phyloP scores from a whole-genome alignment of 2,888 invertebrate genomes.

The Ariolimax columbianus region DNA sequence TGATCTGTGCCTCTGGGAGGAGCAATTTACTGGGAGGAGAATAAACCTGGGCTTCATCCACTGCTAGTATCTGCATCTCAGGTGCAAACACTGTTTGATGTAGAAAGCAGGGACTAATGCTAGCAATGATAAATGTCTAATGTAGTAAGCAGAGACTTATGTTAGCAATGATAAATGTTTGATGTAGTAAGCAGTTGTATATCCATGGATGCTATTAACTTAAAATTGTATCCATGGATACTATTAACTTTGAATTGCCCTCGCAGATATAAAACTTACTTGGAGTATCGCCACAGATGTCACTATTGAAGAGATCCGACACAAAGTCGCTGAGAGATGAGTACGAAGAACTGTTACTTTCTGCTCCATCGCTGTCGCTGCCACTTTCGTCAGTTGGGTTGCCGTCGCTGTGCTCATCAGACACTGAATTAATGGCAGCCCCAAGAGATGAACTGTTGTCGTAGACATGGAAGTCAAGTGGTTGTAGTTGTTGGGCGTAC shows the following conservation, averaged over 20 bases:
- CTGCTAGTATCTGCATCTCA: slow-evolving; percentile 75
- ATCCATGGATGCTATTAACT: too few species aligned
- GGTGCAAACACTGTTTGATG: slow-evolving; percentile 65
- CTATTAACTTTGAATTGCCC: too few species aligned
- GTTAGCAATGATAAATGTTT: too few species aligned
- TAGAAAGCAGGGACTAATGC: neutral
- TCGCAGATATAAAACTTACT: slow-evolving; percentile 81
- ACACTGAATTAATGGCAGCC: slow-evolving; percentile 70
- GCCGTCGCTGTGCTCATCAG: slow-evolving; percentile 66
- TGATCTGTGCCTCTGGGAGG: slow-evolving; percentile 84
- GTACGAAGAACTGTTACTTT: slow-evolving; percentile 96
- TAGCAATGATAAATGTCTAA: neutral
- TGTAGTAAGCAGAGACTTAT: too few species aligned
- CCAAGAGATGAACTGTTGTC: slow-evolving; percentile 84
- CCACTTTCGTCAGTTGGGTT: slow-evolving; percentile 88
- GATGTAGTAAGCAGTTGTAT: too few species aligned
- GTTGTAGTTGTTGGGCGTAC: slow-evolving; percentile 87
- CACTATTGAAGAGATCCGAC: slow-evolving; percentile 94
- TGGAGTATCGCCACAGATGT: slow-evolving; percentile 82
- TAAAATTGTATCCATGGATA: too few species aligned
- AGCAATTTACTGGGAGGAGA: slow-evolving; percentile 93
- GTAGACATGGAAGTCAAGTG: slow-evolving; percentile 95
- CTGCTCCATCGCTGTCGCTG: slow-evolving; percentile 95
- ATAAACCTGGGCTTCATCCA: slow-evolving; percentile 83
- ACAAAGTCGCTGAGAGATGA: slow-evolving; percentile 97